phyloP scores from a whole-genome alignment of 2,113 vertebrate species.

The Apistogramma diplotaenia region DNA sequence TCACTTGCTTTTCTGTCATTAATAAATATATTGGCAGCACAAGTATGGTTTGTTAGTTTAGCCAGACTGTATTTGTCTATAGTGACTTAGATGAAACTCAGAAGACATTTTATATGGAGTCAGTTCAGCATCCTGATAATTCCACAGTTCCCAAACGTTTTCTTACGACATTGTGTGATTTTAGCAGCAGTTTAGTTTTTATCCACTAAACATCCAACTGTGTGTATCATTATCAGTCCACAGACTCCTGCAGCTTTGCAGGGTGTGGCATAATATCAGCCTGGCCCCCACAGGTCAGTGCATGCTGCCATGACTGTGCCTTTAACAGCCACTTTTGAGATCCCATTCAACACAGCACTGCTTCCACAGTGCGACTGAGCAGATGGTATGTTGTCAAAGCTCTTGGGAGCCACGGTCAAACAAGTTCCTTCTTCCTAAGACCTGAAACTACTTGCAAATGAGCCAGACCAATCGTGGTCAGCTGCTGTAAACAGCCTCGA shows the following conservation, averaged over 20 bases:
- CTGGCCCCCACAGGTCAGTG: background rate
- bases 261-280: background rate
- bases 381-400: constrained; percentile 53
- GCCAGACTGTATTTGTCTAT: background rate
- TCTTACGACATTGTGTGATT: background rate
- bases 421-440: constrained; percentile 26
- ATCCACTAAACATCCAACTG: constrained; percentile 8
- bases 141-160: background rate
- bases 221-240: constrained; percentile 29
- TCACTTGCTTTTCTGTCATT: background rate
- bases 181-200: background rate
- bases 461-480: background rate
- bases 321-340: constrained; percentile 20
- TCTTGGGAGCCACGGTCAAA: constrained; percentile 40
- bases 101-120: background rate
- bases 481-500: background rate
- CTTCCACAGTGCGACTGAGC: constrained; percentile 7
- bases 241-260: constrained; percentile 24
- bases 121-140: background rate
- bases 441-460: constrained; percentile 1
- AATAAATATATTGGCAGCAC: accelerated
- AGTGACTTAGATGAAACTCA: too few species aligned
- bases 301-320: constrained; percentile 7
- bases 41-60: background rate
- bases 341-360: constrained; percentile 18